Base-by-base conservation (phyloP, 2,113 vertebrate species). In the Embiotoca jacksoni region DNA sequence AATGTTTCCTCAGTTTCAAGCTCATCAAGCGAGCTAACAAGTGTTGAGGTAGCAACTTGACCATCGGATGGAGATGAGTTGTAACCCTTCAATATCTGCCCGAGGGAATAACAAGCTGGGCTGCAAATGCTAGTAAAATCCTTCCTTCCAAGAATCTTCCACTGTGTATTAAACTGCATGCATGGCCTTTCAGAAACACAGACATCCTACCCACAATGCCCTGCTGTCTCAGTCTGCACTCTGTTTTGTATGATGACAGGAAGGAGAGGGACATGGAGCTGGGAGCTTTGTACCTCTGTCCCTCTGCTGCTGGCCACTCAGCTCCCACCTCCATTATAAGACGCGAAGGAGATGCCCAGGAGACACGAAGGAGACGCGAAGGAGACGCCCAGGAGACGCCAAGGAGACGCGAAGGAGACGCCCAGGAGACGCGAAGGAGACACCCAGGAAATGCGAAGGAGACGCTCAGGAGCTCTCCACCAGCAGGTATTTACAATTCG, bases 281-380 rank as follows among this genome's bases (percentile, higher is more conserved):
- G n/a, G 47, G 14, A 59, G 63, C 77, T 60, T 67, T 82, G 80
- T 67, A 78, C 82, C 72, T 82, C 63, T 74, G 81, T 72, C 49
- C 72, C 54, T 78, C 70, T 63, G 58, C 82, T 80, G 81, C 83
- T 64, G 83, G 76, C 64, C 68, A 77, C 72, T 85, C 77, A 56
- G 75, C 81, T 85, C 65, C 77, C 66, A 68, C 78, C 82, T 80
- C 74, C 89, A 89, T 92, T 91, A 91, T 84, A 92, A 83, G 75
- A 76, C 90, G 23, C 23, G 23, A 23, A 23, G 23, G 23, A 23
- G 23, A 23, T 23, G 23, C 23, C 23, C 23, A 23, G 23, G 23
- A 23, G 23, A 23, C 23, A 23, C 23, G 23, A 23, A 23, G 23
- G 23, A 23, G 23, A 23, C 23, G 23, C 23, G 23, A 23, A 23